Evolutionary conservation across 1,140 invertebrate genomes (phyloP).

Genomic region (Drosophila sulfurigaster): DNA sequence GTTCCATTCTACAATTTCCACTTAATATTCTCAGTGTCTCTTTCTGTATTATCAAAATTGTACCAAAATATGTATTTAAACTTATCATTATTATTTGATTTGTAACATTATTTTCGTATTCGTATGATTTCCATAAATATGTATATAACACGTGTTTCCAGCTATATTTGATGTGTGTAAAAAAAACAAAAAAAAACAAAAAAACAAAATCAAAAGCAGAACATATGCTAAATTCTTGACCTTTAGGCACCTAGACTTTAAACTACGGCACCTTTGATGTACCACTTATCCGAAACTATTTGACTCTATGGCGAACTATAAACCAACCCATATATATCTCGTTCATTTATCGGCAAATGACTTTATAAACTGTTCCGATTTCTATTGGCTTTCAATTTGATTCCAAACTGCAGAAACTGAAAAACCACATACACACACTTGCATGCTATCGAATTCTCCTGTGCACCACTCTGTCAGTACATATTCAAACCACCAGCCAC

Average conservation of each 20-base stretch:
- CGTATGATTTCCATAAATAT: conserved; percentile 54
- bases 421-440: conserved; percentile 27
- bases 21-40: conserved; percentile 56
- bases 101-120: conserved; percentile 15
- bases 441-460: conserved; percentile 48
- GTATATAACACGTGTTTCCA: conserved; percentile 41
- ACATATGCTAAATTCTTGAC: conserved; percentile 22
- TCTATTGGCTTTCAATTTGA: conserved; percentile 29
- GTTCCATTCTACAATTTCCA: conserved; percentile 44
- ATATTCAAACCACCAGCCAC: conserved; percentile 27
- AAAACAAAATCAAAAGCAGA: conserved; percentile 15
- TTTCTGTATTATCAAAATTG: conserved; percentile 54
- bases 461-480: conserved; percentile 54
- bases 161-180: conserved; percentile 58
- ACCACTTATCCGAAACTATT: conserved; percentile 26
- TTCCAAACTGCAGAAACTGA: conserved; percentile 8
- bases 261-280: conserved; percentile 44
- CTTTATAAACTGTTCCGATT: conserved; percentile 11
- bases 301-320: conserved; percentile 2
- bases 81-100: conserved; percentile 26
- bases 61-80: conserved; percentile 50
- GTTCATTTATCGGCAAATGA: conserved; percentile 13
- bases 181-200: conserved; percentile 33
- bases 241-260: conserved; percentile 48
- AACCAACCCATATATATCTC: not conserved